Evolutionary conservation across 1,140 invertebrate species (phyloP).

Genomic region (Scaptomyza hsui): DNA sequence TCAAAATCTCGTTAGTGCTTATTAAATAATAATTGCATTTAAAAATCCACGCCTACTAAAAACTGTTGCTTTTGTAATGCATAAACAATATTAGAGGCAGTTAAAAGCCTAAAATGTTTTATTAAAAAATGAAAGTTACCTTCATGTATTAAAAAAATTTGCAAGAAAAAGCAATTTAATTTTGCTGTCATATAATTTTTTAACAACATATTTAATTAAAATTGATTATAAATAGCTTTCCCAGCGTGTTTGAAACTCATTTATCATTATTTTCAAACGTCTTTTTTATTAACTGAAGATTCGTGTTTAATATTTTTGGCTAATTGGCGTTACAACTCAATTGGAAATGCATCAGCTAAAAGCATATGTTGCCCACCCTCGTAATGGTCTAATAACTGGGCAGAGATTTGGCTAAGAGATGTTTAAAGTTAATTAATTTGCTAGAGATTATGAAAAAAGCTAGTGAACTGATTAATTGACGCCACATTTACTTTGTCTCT

Average conservation of each 20-base stretch:
- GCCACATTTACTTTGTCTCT: conserved; percentile 32
- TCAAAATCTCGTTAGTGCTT: too few species aligned
- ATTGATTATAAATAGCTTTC: conserved; percentile 34
- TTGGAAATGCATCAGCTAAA: conserved; percentile 45
- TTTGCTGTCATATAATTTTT: conserved; percentile 53
- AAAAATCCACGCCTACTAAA: background rate
- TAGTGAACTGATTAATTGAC: conserved; percentile 61
- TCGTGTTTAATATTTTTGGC: conserved; percentile 49
- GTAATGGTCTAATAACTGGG: conserved; percentile 64
- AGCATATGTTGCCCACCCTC: conserved; percentile 16
- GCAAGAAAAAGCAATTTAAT: conserved; percentile 7
- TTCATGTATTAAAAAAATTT: conserved; percentile 7
- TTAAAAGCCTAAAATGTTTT: background rate
- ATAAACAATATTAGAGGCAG: too few species aligned
- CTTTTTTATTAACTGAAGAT: conserved; percentile 20
- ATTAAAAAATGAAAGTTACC: conserved; percentile 9
- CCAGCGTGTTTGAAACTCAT: conserved; percentile 8
- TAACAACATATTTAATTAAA: conserved; percentile 23
- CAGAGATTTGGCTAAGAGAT: conserved; percentile 10
- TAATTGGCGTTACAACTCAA: conserved; percentile 74
- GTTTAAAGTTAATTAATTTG: background rate
- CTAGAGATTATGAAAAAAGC: conserved; percentile 32
- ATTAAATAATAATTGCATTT: background rate
- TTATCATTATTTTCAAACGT: background rate
- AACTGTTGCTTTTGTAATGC: background rate